Conservation (phyloP, 2,888 invertebrate species). For the Ornithoptera alexandrae region DNA sequence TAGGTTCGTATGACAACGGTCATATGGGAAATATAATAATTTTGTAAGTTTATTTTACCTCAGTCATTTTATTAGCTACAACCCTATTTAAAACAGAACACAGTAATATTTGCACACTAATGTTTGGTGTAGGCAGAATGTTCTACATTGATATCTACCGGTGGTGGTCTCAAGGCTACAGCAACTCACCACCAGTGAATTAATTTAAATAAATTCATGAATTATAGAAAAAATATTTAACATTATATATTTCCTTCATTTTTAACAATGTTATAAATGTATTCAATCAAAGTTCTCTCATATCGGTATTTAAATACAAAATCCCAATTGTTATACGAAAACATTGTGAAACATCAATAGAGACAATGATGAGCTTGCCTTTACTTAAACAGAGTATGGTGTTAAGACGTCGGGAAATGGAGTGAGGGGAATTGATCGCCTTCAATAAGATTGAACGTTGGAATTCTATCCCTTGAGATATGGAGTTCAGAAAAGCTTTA, state of each 20-base stretch:
- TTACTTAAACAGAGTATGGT: constrained; percentile 58
- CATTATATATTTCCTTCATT: not conserved
- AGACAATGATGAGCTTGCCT: constrained; percentile 47
- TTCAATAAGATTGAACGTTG: constrained; percentile 49
- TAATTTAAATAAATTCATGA: no score
- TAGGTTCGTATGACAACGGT: no score
- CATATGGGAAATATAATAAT: no score
- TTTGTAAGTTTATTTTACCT: no score
- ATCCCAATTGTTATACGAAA: not conserved
- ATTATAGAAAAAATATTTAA: no score
- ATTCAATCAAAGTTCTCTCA: not conserved
- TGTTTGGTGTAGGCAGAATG: no score
- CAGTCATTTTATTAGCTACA: no score
- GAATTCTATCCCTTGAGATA: constrained; percentile 61
- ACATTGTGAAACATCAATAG: constrained; percentile 16
- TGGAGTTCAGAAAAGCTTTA: constrained; percentile 48
- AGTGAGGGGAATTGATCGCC: constrained; percentile 57
- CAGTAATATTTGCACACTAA: no score
- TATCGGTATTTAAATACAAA: not conserved
- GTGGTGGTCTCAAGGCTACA: no score
- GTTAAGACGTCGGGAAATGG: constrained; percentile 57
- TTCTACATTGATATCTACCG: no score
- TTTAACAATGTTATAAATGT: not conserved
- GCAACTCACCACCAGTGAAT: no score
- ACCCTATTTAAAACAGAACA: no score